Base-by-base conservation (phyloP, 2,888 invertebrate genomes). In the Hetaerina titia region DNA sequence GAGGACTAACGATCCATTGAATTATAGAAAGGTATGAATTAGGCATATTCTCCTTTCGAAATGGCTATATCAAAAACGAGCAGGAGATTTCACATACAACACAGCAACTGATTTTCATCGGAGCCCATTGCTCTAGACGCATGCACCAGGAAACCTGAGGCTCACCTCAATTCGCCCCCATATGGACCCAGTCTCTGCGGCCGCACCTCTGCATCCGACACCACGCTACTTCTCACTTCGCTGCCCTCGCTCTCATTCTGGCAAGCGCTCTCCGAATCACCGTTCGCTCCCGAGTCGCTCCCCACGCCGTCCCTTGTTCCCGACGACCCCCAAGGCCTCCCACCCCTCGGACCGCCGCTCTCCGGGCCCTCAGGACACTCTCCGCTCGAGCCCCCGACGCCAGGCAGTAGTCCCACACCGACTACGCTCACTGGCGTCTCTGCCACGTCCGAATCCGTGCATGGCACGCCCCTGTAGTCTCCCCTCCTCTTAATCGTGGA, bases 401-500 rank as follows among this genome's bases (percentile, higher is more conserved):
- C 96, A 95, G 97, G 97, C 94, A 97, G 97, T 95, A 98, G 98
- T 90, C 98, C 98, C 96, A 98, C 98, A 1, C 98, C 97, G 56
- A 96, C 96, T 81, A 97, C 97, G 56, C 89, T 95, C 22, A 95
- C 95, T 19, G 95, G 90, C 19, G 95, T 89, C 22, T 94, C 94
- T 17, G 89, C 94, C 17, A 94, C 19, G 88, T 95, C 95, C 11
- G 95, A 95, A 95, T 98, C 98, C 96, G 98, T 98, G 63, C 97
- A 97, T 88, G 98, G 98, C 95, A 98, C 98, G 96, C 98, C 98
- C 96, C 98, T 97, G 96, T 98, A 98, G 96, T 98, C 98, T 2
- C 95, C 95, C 57, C 94, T 95, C 60, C 95, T 94, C 63, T 87
- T 98, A 98, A 97, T 96, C 45, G 96, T 96, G 22, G 97, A 97